Conservation (phyloP, 2,113 vertebrate genomes). For the Phrynosoma platyrhinos region DNA sequence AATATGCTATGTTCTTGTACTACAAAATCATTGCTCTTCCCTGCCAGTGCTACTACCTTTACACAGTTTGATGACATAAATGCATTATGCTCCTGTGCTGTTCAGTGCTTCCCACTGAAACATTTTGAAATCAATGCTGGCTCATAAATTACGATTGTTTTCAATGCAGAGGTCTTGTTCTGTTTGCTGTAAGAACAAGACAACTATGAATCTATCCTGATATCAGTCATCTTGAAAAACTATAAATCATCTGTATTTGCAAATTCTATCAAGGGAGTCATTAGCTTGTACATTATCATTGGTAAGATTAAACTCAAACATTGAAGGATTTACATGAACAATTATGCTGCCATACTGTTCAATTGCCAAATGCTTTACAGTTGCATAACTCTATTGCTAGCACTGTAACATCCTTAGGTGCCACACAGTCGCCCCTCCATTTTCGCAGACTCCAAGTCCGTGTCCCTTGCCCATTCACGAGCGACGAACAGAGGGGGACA, state of each 20-base stretch:
- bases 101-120: background rate
- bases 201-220: background rate
- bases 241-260: background rate
- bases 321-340: conserved; percentile 5
- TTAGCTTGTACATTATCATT: background rate
- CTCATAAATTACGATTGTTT: background rate
- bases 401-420: no score
- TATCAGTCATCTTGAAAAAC: conserved; percentile 14
- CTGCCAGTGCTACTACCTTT: background rate
- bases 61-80: background rate
- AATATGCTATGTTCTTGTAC: no score
- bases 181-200: background rate
- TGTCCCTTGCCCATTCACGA: no score
- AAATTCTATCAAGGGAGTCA: background rate
- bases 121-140: background rate
- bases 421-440: no score
- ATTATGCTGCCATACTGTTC: background rate
- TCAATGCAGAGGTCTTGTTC: background rate
- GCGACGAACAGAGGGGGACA: no score
- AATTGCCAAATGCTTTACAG: background rate
- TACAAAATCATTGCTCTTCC: background rate
- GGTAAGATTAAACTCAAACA: background rate
- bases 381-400: background rate
- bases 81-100: background rate
- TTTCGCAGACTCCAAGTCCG: no score